Evolutionary conservation across 2,888 invertebrate species (phyloP), one percentile per base, ranked within the genome.

Genomic region (Sinhomidia bicolor): DNA sequence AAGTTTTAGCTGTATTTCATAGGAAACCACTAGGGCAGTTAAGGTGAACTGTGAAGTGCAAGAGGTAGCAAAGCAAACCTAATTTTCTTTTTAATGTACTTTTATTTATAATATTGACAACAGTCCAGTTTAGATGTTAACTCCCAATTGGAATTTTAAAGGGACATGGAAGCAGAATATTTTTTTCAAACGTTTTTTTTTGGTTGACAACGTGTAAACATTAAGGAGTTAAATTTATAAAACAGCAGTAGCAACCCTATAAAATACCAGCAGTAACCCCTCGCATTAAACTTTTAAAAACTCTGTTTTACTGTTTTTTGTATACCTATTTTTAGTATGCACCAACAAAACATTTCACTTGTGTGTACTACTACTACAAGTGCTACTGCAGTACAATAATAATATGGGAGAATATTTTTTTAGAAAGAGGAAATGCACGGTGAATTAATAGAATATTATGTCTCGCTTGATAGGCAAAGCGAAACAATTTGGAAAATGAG

Each of bases 401-500:
- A 51, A n/a, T 51, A 51, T 41, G 41, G 5, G 32, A 17, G 26
- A 74, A 47, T 10, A 74, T 76, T 44, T 51, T 47, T 23, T 44
- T 47, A 20, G 26, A 68, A 82, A 88, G 88, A 83, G 88, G 88
- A 88, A 88, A 88, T 88, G 88, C 83, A 88, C 83, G 88, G 83
- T 83, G 88, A 83, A 88, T 88, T 88, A 88, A 88, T 88, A 88
- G 88, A 84, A 83, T 88, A 83, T 88, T 62, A 78, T 68, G 88
- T 88, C 79, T 88, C 88, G 88, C 88, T 84, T 88, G 88, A 88
- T 88, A 88, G 88, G 88, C 88, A 88, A 88, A 88, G 88, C 88
- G 88, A 88, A 88, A 88, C 83, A 88, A 84, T 88, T 88, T 83
- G 83, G 88, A 88, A 88, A 88, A 88, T 88, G 88, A 88, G 88